Evolutionary conservation across 2,888 invertebrate species (phyloP), one percentile per base, ranked within the genome.

Genomic region (Oligia fasciuncula): DNA sequence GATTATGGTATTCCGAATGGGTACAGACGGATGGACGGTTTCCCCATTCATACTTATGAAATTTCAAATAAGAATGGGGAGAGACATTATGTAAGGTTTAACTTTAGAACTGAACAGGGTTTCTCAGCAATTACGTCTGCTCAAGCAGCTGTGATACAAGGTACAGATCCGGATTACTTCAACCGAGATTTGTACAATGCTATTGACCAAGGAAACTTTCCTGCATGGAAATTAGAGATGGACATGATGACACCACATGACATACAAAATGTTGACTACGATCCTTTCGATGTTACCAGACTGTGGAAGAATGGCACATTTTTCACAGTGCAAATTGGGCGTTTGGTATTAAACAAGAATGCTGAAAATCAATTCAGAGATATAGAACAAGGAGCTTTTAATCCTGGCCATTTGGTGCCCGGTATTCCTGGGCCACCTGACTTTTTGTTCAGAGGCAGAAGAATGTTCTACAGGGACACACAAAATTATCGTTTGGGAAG

Each of bases 1-100:
- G 99, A 99, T 94, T 97, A 98, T 87, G 99, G 99, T 46, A 98
- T 98, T 84, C 99, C 99, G 0, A 98, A 99, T 93, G 99, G 99
- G 5, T 98, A 97, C 94, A 97, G 99, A 49, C 98, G 98, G 93
- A 99, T 99, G 99, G 98, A 99, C 91, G 98, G 98, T 65, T 99
- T 98, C 90, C 98, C 98, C 9, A 98, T 98, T 0, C 99, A 99
- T 93, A 98, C 99, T 0, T 99, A 98, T 94, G 99, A 99, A 93
- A 93, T 99, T 84, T 97, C 98, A 49, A 99, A 99, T 93, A 97
- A 95, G 23, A 94, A 97, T 5, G 97, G 98, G 0, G 97, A 98
- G 77, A 94, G 97, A 11, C 96, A 98, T 86, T 99, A 98, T 93
- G 98, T 98, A 87, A 99, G 98, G 96, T 99, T 99, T 96, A 99